Evolutionary conservation across 2,113 vertebrate genomes (phyloP).

Genomic region (Ophthalmolycus amberensis): DNA sequence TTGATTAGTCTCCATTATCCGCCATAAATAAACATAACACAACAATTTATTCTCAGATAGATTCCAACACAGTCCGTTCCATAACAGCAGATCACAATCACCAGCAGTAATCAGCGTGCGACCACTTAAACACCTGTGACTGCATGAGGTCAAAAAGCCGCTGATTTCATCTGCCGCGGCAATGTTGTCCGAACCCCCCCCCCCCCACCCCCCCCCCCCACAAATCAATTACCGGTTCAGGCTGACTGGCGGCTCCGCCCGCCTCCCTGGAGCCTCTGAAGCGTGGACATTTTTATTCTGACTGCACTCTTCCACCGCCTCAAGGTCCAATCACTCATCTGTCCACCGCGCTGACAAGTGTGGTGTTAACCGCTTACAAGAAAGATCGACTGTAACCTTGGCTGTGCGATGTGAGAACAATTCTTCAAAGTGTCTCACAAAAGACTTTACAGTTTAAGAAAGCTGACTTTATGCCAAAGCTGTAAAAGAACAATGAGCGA

Average conservation of each 20-base stretch:
- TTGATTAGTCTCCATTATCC: not conserved
- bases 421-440: constrained; percentile 37
- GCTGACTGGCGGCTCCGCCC: constrained; percentile 6
- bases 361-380: constrained; percentile 46
- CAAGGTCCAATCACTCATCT: constrained; percentile 56
- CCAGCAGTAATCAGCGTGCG: constrained; percentile 17
- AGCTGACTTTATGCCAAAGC: constrained; percentile 14
- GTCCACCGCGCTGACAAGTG: constrained; percentile 39
- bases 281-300: constrained; percentile 58
- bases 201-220: constrained; percentile 43
- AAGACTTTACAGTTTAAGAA: constrained; percentile 16
- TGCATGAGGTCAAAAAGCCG: constrained; percentile 48
- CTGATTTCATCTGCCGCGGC: constrained; percentile 49
- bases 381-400: constrained; percentile 8
- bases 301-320: constrained; percentile 21
- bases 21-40: not conserved
- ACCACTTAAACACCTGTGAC: constrained; percentile 53
- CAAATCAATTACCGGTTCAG: constrained; percentile 70
- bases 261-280: constrained; percentile 51
- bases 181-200: constrained; percentile 21
- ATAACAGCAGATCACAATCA: constrained; percentile 19
- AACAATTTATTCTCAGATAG: not conserved
- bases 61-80: constrained; percentile 3
- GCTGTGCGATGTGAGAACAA: constrained; percentile 22
- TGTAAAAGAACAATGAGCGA: constrained; percentile 25